These are phyloP conservation scores for Tychaedon coryphoeus DNA, from an alignment of 2,113 vertebrate species.

Conservation along the genomic window DNA sequence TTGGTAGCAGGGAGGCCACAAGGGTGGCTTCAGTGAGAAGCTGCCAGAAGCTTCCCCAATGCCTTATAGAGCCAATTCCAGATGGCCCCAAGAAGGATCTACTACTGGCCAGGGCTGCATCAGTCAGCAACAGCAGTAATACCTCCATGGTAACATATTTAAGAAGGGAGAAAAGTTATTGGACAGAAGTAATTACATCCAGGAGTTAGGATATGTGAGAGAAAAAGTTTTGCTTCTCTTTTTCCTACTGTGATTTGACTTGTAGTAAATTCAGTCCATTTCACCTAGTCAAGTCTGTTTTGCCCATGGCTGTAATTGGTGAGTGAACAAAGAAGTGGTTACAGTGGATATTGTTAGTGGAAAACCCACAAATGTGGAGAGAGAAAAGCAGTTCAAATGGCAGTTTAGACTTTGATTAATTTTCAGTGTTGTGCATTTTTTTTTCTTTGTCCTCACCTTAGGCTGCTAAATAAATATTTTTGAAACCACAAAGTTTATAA, in stretches of 20 bases:
- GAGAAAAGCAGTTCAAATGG: fast-evolving
- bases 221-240: neutral
- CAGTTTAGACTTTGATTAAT: neutral
- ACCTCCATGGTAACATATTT: neutral
- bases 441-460: neutral
- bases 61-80: neutral
- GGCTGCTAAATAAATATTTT: neutral
- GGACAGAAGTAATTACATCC: neutral
- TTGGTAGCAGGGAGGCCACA: neutral
- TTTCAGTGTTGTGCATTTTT: neutral
- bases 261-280: neutral
- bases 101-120: neutral
- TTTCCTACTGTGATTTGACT: neutral
- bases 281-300: neutral
- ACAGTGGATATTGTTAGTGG: neutral
- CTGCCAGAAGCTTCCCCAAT: neutral
- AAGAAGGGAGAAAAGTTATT: neutral
- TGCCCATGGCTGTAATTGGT: neutral
- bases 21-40: neutral
- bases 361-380: neutral
- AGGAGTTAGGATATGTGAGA: neutral
- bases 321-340: neutral
- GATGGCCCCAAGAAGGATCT: neutral
- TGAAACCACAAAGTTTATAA: neutral
- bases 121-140: neutral